A percentile compares a stretch with the other conserved stretches of the same genome.
These are phyloP conservation scores for Merluccius polli DNA, from an alignment of 2,797 vertebrate species.

Conservation along the genomic window DNA sequence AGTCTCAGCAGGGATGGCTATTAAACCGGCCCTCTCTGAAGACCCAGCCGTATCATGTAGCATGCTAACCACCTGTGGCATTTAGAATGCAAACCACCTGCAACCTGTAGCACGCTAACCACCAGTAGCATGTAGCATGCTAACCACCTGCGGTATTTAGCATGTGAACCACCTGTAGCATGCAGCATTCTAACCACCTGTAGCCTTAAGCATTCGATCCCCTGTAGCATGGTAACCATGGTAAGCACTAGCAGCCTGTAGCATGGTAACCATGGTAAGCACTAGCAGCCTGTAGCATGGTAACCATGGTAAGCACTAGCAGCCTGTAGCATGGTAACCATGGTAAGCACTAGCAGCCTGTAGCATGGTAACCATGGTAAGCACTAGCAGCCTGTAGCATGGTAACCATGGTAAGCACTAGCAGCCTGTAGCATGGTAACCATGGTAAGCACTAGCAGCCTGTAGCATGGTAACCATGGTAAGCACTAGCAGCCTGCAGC, in stretches of 20 bases:
- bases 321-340: too few relatives aligned
- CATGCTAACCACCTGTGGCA: not conserved
- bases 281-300: too few relatives aligned
- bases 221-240: not conserved
- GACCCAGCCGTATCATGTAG: not conserved
- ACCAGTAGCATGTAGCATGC: not conserved
- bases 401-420: too few relatives aligned
- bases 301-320: too few relatives aligned
- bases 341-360: too few relatives aligned
- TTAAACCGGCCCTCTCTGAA: constrained; percentile 11
- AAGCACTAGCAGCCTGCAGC: too few relatives aligned
- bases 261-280: too few relatives aligned
- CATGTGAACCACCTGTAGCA: not conserved
- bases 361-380: too few relatives aligned
- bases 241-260: too few relatives aligned
- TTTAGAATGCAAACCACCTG: not conserved
- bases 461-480: not conserved
- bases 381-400: too few relatives aligned
- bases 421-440: too few relatives aligned
- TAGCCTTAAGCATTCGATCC: not conserved
- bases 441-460: too few relatives aligned
- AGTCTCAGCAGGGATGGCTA: constrained; percentile 26
- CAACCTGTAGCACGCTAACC: not conserved
- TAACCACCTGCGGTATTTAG: not conserved
- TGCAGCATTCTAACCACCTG: not conserved